These are phyloP conservation scores for Ibidorhyncha struthersii DNA, from an alignment of 2,113 vertebrate genomes.

Conservation along the genomic window DNA sequence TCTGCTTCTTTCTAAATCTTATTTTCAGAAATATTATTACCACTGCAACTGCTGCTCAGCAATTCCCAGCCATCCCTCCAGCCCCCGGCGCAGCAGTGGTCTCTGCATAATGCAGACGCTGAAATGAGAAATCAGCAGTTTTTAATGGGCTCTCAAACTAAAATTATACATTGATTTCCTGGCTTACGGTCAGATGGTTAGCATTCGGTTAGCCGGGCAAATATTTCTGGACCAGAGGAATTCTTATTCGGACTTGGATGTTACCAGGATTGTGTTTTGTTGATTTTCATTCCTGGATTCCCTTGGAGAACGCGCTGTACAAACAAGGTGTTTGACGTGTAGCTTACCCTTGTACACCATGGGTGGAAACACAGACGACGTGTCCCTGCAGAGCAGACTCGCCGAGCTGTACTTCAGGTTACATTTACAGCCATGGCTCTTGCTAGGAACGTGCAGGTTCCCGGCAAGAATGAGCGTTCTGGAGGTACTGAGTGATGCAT, in stretches of 20 bases:
- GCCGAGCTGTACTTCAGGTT: not conserved
- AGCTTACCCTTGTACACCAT: fast-evolving
- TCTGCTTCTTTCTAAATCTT: not conserved
- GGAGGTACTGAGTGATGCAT: fast-evolving
- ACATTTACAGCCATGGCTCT: not conserved
- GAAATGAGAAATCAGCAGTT: constrained; percentile 44
- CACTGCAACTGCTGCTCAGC: not conserved
- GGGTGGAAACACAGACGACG: fast-evolving
- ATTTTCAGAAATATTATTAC: not conserved
- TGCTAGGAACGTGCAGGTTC: not conserved
- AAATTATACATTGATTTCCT: constrained; percentile 9
- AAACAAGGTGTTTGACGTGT: not conserved
- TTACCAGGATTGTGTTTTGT: fast-evolving
- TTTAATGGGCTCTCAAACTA: constrained; percentile 12
- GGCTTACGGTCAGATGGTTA: not conserved
- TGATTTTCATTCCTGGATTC: not conserved
- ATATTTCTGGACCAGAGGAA: not conserved
- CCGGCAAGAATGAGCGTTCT: fast-evolving
- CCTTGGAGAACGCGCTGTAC: fast-evolving
- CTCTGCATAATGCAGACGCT: not conserved
- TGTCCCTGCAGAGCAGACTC: not conserved
- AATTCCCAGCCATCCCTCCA: not conserved
- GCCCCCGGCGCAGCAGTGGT: not conserved
- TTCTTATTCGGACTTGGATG: not conserved
- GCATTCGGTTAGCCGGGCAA: not conserved